A percentile compares a stretch with the other conserved stretches of the same genome.
Evolutionary conservation across 2,797 vertebrate species (phyloP).

Genomic region (Otolemur crassicaudatus): DNA sequence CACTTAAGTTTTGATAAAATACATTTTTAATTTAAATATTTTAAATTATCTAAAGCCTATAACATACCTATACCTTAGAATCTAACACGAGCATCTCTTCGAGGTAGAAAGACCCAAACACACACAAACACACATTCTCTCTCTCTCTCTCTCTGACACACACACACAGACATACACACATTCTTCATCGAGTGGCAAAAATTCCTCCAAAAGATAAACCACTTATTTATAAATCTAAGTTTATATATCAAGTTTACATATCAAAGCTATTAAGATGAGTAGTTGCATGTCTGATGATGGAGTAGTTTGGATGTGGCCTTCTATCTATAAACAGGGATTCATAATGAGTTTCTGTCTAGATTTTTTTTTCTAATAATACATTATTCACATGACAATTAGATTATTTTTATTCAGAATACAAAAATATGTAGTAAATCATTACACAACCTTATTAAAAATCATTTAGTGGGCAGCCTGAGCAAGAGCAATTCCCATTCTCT

Average conservation of each 20-base stretch:
- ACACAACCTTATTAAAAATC: background rate
- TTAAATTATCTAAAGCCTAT: background rate
- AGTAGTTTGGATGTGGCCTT: background rate
- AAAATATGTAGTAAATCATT: background rate
- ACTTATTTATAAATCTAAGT: background rate
- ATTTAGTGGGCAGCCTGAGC: background rate
- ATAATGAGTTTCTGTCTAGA: background rate
- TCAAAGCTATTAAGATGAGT: background rate
- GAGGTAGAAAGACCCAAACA: background rate
- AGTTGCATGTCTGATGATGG: background rate
- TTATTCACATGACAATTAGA: background rate
- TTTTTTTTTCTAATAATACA: background rate
- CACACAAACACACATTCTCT: background rate
- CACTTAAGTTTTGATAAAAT: background rate
- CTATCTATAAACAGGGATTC: background rate
- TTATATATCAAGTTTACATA: too few species aligned
- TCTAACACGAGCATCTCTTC: background rate
- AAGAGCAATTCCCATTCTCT: too few species aligned
- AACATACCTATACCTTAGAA: background rate
- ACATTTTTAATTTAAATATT: background rate
- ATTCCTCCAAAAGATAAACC: background rate
- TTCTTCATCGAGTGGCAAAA: background rate
- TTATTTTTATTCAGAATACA: background rate
- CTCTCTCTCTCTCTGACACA: background rate
- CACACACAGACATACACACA: background rate